Evolutionary conservation across 1,140 invertebrate species (phyloP).

Genomic region (Ceratina japonica): DNA sequence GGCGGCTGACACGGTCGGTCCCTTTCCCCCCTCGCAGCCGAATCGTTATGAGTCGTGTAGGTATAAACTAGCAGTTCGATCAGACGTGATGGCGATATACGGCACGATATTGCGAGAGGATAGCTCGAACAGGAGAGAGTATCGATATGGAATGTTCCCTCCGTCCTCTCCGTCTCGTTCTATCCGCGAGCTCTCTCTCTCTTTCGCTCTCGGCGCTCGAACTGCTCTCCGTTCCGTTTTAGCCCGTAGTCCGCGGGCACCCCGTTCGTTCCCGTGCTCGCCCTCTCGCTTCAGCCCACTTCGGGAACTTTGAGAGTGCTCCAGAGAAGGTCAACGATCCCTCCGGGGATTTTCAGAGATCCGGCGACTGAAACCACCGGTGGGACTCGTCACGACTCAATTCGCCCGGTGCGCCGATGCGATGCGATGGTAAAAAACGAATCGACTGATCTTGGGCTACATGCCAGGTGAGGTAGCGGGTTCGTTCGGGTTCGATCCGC

Average conservation of each 20-base stretch:
- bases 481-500: slow-evolving; percentile 12
- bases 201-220: not conserved
- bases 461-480: slow-evolving; percentile 32
- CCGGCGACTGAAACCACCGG: slow-evolving; percentile 63
- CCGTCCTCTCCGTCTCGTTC: slow-evolving; percentile 28
- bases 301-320: slow-evolving; percentile 60
- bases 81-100: slow-evolving; percentile 65
- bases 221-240: not conserved
- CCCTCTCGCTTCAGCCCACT: slow-evolving; percentile 54
- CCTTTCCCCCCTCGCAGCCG: slow-evolving; percentile 40
- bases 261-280: slow-evolving; percentile 6
- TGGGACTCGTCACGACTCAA: slow-evolving; percentile 66
- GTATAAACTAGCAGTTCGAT: slow-evolving; percentile 69
- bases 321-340: slow-evolving; percentile 67
- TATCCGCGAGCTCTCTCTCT: not conserved
- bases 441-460: slow-evolving; percentile 40
- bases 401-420: slow-evolving; percentile 40
- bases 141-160: slow-evolving; percentile 67
- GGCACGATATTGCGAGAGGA: slow-evolving; percentile 68
- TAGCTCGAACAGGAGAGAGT: slow-evolving; percentile 62
- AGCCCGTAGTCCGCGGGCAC: slow-evolving; percentile 17
- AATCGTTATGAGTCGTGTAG: slow-evolving; percentile 66
- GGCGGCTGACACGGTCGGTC: slow-evolving; percentile 4
- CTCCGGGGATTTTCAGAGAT: slow-evolving; percentile 67
- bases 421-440: slow-evolving; percentile 56